Evolutionary conservation across 1,140 invertebrate genomes (phyloP).

Genomic region (Spodoptera litura): DNA sequence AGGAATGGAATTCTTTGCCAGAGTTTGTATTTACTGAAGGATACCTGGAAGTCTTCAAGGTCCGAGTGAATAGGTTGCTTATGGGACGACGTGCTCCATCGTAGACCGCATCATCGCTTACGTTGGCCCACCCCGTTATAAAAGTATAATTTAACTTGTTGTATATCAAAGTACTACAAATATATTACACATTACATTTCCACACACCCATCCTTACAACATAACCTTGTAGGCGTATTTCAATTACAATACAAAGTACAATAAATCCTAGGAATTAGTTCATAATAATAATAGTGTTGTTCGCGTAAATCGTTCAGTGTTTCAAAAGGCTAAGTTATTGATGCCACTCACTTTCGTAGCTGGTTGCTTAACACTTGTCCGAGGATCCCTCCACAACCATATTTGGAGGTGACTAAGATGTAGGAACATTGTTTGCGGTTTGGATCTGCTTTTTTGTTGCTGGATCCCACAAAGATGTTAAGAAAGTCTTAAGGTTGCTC

Average conservation of each 20-base stretch:
- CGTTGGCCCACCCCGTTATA: too few species aligned
- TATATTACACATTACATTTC: not conserved
- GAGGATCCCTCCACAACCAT: conserved; percentile 13
- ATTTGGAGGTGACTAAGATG: not conserved
- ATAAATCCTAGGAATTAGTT: conserved; percentile 28
- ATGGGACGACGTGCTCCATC: too few species aligned
- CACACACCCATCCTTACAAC: not conserved
- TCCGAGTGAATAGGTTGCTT: too few species aligned
- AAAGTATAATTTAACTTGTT: too few species aligned
- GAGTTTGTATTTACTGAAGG: too few species aligned
- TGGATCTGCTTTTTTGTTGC: not conserved
- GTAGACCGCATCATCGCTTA: too few species aligned
- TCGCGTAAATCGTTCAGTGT: conserved; percentile 17
- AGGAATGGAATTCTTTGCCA: too few species aligned
- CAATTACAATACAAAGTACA: conserved; percentile 9
- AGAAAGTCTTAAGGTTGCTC: too few species aligned
- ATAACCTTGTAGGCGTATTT: not conserved
- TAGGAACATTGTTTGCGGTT: conserved; percentile 18
- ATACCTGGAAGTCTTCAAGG: too few species aligned
- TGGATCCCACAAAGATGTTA: not conserved
- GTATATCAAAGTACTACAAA: too few species aligned
- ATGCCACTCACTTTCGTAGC: conserved; percentile 27
- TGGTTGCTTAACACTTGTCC: conserved; percentile 25
- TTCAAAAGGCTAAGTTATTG: conserved; percentile 15
- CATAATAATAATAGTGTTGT: conserved; percentile 27